A percentile compares a stretch with the other conserved stretches of the same genome.
Evolutionary conservation across 2,797 vertebrate genomes (phyloP).

Genomic region (Alca torda): DNA sequence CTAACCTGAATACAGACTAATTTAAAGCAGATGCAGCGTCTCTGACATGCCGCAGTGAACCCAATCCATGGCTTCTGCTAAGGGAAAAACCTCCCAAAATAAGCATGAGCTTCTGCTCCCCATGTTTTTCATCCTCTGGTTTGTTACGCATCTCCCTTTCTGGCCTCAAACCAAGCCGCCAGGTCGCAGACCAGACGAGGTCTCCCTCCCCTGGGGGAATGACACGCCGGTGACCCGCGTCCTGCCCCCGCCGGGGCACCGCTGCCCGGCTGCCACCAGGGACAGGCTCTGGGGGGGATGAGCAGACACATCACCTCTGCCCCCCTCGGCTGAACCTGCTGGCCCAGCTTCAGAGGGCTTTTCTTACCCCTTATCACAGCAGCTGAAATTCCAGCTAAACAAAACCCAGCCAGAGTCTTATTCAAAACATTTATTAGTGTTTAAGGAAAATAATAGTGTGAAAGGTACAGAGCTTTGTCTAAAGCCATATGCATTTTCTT

Average conservation of each 20-base stretch:
- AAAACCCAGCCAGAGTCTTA: constrained; percentile 45
- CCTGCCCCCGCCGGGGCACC: background rate
- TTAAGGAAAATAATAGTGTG: constrained; percentile 67
- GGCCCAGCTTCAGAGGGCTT: constrained; percentile 21
- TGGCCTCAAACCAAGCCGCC: background rate
- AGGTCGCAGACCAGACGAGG: background rate
- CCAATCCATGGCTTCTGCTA: fast-evolving
- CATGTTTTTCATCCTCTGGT: fast-evolving
- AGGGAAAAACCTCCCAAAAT: background rate
- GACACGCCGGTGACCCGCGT: fast-evolving
- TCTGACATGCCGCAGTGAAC: background rate
- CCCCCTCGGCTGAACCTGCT: background rate
- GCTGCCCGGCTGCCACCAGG: background rate
- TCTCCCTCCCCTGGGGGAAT: background rate
- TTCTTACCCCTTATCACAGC: background rate
- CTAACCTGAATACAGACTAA: background rate
- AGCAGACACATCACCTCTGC: background rate
- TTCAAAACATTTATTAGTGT: constrained; percentile 70
- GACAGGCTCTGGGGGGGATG: fast-evolving
- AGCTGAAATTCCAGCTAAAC: background rate
- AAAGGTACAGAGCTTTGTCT: constrained; percentile 61
- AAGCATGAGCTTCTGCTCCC: background rate
- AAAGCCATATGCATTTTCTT: constrained; percentile 38
- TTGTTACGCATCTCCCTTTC: background rate
- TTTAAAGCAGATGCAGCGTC: background rate